Percentiles rank a stretch among this genome's conserved stretches.
phyloP scores from a whole-genome alignment of 2,113 vertebrate genomes.

The Hypomesus transpacificus region DNA sequence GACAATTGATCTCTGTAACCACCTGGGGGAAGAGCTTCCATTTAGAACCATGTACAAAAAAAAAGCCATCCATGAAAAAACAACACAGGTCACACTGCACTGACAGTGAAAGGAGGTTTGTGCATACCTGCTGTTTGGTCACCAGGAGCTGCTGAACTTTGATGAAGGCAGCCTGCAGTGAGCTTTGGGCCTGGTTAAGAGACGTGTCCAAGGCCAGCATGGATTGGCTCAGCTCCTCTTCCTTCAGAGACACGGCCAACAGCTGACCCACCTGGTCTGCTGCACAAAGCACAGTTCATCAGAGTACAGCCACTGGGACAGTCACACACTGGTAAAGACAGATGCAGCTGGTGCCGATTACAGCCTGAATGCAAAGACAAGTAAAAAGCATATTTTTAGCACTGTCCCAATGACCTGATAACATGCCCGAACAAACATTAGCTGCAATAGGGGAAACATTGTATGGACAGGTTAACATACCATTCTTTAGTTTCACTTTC shows the following conservation, averaged over 20 bases:
- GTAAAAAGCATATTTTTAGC: no score
- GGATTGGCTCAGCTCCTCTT: conserved; percentile 84
- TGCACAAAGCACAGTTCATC: no score
- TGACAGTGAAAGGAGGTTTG: no score
- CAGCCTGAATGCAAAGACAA: no score
- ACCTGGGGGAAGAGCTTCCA: conserved; percentile 65
- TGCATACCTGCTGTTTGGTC: conserved; percentile 83
- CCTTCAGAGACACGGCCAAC: conserved; percentile 81
- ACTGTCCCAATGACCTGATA: no score
- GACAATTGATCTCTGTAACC: conserved; percentile 81
- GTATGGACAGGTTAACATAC: conserved; percentile 24
- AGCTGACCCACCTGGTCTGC: conserved; percentile 87
- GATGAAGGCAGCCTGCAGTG: conserved; percentile 79
- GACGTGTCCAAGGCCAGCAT: conserved; percentile 78
- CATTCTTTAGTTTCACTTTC: conserved; percentile 41
- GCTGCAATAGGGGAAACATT: no score
- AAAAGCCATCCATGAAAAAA: background rate
- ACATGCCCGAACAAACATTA: no score
- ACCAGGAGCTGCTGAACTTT: conserved; percentile 85
- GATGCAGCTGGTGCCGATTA: no score
- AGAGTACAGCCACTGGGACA: no score
- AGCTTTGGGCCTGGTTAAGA: conserved; percentile 78
- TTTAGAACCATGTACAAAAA: background rate
- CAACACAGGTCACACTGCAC: background rate
- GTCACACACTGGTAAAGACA: no score